Conservation (phyloP, 2,113 vertebrate species). For the Ursus arctos region DNA sequence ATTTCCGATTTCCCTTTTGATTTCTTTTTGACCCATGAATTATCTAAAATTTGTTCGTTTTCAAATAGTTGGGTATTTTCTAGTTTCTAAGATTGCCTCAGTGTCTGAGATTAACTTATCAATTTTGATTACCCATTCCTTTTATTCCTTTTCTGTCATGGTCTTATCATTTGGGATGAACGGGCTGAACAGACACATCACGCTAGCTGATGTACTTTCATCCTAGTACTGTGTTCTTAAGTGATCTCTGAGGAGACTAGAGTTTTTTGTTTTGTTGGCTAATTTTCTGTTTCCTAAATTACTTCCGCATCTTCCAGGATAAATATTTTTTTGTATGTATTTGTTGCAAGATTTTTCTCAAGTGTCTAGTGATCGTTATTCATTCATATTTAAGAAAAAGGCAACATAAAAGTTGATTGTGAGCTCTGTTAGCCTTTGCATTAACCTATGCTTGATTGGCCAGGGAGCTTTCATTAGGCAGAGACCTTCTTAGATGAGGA, state of each 20-base stretch:
- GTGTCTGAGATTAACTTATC: background rate
- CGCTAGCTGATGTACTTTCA: background rate
- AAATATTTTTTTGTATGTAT: background rate
- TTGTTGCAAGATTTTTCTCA: background rate
- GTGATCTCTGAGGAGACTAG: background rate
- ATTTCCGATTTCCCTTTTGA: background rate
- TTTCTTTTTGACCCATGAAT: background rate
- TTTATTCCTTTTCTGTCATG: background rate
- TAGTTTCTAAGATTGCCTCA: background rate
- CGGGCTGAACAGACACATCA: background rate
- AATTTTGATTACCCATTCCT: background rate
- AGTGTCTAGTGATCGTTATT: background rate
- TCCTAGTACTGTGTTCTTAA: background rate
- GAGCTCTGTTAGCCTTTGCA: background rate
- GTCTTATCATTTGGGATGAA: background rate
- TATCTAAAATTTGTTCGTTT: constrained; percentile 1
- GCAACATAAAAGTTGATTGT: background rate
- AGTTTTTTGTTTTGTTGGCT: background rate
- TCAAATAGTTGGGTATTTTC: background rate
- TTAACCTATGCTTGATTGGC: background rate
- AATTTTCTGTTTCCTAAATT: constrained; percentile 15
- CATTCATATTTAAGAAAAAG: background rate
- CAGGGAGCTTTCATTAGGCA: background rate
- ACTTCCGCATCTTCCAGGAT: background rate
- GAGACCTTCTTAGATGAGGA: background rate